phyloP scores from a whole-genome alignment of 2,113 vertebrate genomes.

The Cololabis saira region DNA sequence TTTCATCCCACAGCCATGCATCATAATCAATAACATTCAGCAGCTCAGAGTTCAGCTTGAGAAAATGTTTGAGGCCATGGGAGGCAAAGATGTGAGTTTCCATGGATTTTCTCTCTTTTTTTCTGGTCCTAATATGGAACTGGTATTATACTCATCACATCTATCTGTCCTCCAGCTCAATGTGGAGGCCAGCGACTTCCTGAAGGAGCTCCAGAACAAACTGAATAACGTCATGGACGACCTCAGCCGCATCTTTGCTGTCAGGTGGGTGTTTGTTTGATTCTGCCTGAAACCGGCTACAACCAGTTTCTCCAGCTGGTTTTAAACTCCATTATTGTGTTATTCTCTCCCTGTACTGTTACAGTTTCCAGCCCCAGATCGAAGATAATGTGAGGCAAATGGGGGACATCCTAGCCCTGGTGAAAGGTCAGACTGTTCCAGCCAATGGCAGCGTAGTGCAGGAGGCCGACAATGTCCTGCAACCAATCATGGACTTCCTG shows the following conservation, averaged over 20 bases:
- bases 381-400: slow-evolving; percentile 96
- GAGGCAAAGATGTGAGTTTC: slow-evolving; percentile 90
- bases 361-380: slow-evolving; percentile 95
- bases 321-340: slow-evolving; percentile 1
- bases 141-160: slow-evolving; percentile 4
- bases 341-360: slow-evolving; percentile 5
- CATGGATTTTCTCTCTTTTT: neutral
- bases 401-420: slow-evolving; percentile 95
- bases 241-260: slow-evolving; percentile 92
- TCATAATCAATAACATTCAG: slow-evolving; percentile 99
- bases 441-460: slow-evolving; percentile 95
- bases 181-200: slow-evolving; percentile 92
- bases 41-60: slow-evolving; percentile 96
- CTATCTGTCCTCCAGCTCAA: slow-evolving; percentile 83
- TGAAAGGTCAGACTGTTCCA: slow-evolving; percentile 94
- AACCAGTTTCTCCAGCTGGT: neutral
- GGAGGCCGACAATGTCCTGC: slow-evolving; percentile 94
- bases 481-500: slow-evolving; percentile 97
- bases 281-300: neutral
- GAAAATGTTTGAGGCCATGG: slow-evolving; percentile 99
- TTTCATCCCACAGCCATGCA: slow-evolving; percentile 85
- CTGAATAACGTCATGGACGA: slow-evolving; percentile 96
- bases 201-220: slow-evolving; percentile 96
- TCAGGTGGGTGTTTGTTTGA: slow-evolving; percentile 84
- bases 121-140: neutral